Conservation (phyloP, 1,140 invertebrate species). For the Drosophila navojoa region DNA sequence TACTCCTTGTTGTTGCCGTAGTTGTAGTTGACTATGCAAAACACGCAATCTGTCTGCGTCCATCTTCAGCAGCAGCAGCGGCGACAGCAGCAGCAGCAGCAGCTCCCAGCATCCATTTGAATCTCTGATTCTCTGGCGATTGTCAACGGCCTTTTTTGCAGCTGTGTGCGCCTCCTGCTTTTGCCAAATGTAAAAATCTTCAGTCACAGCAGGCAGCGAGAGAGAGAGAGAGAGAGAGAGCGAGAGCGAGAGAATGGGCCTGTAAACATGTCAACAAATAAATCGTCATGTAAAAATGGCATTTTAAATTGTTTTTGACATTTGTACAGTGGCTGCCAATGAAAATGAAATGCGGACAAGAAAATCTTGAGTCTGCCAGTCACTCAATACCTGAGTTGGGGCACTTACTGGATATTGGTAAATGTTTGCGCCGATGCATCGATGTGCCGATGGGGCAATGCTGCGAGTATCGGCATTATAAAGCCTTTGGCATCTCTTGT, state of each 20-base stretch:
- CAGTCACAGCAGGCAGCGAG: not conserved
- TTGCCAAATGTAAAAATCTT: conserved; percentile 54
- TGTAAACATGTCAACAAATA: conserved; percentile 79
- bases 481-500: conserved; percentile 22
- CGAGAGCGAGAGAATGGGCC: conserved; percentile 29
- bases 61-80: conserved; percentile 52
- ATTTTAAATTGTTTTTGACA: conserved; percentile 81
- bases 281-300: conserved; percentile 82
- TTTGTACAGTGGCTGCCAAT: conserved; percentile 77
- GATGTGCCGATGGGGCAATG: conserved; percentile 1
- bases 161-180: conserved; percentile 49
- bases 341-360: conserved; percentile 78
- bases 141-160: conserved; percentile 52
- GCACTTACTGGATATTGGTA: conserved; percentile 34
- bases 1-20: conserved; percentile 13
- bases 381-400: conserved; percentile 33
- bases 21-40: conserved; percentile 56
- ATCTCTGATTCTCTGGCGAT: conserved; percentile 21
- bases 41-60: conserved; percentile 69
- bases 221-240: conserved; percentile 16
- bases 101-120: conserved; percentile 11
- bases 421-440: not conserved
- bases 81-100: too few species aligned
- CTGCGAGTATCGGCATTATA: conserved; percentile 29
- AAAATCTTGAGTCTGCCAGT: conserved; percentile 47